Conservation (phyloP, 2,888 invertebrate genomes). For the Syrista parreyssii region DNA sequence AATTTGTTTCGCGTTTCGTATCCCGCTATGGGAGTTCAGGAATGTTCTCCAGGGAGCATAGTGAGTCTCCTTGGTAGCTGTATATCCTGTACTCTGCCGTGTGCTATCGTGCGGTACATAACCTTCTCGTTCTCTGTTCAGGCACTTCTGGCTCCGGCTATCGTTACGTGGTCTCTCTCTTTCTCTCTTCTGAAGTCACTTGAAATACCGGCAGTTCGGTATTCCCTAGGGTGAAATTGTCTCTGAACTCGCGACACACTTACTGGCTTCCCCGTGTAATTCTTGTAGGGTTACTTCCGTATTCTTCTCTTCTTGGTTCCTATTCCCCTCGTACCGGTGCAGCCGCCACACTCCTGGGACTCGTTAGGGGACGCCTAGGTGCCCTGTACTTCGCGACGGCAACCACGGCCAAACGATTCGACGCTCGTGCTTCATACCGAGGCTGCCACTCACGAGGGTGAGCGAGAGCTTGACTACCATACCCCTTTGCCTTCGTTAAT, state of each 20-base stretch:
- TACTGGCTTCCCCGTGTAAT: not conserved
- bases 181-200: not conserved
- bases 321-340: not conserved
- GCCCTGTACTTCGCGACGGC: not conserved
- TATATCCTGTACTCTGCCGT: not conserved
- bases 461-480: not conserved
- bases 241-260: not conserved
- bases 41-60: not conserved
- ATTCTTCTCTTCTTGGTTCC: not conserved
- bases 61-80: not conserved
- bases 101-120: not conserved
- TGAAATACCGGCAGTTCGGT: not conserved
- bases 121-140: not conserved
- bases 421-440: not conserved
- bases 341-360: not conserved
- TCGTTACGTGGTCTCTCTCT: not conserved
- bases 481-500: not conserved
- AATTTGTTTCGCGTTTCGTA: conserved; percentile 35
- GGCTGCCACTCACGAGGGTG: not conserved
- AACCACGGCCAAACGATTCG: not conserved
- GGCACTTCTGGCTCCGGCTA: not conserved
- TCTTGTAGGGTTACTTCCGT: not conserved
- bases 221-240: not conserved
- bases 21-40: conserved; percentile 4
- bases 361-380: too few species aligned